Base-by-base conservation (phyloP, 2,888 invertebrate genomes). In the Lacanobia wlatinum region DNA sequence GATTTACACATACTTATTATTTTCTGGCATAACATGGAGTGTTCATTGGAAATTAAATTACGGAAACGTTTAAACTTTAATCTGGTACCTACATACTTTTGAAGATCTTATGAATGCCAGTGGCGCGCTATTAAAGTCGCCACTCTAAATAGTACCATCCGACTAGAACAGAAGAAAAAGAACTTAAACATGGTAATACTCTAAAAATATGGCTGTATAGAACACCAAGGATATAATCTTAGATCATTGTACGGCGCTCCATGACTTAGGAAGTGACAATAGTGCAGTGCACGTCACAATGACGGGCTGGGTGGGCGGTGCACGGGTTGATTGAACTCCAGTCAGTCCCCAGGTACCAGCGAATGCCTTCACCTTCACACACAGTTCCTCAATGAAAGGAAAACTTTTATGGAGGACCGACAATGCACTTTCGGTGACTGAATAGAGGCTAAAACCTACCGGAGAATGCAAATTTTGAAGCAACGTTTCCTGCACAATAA, bases 291-390 rank as follows among this genome's bases (percentile, higher is more conserved):
- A 88, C 89, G 91, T 90, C 90, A 94, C 92, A 93, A 94, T 93
- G 92, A 92, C 93, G 85, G 83, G 70, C 88, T 89, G 92, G 93
- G 95, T 95, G 93, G 94, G 94, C 92, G 93, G 88, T 86, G 87
- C 86, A 89, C 84, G 92, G 90, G 96, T 94, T 95, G 94, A 94
- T 91, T 94, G 95, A 92, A 94, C 96, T 91, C 90, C 83, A 93
- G 94, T 94, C 93, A 92, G 92, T 94, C 92, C 91, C 88, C 94
- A 93, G 93, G 92, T 93, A 93, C 91, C 86, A 82, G 85, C 87
- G 86, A 91, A 91, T 90, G 86, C 86, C 88, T 89, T 88, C 84
- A 89, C 84, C 88, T 89, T 89, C 87, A 87, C 76, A 86, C 70
- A 78, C 73, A 70, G 77, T 85, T 84, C 87, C 79, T 86, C 83